Conservation (phyloP, 2,113 vertebrate genomes). For the Alethe diademata region DNA sequence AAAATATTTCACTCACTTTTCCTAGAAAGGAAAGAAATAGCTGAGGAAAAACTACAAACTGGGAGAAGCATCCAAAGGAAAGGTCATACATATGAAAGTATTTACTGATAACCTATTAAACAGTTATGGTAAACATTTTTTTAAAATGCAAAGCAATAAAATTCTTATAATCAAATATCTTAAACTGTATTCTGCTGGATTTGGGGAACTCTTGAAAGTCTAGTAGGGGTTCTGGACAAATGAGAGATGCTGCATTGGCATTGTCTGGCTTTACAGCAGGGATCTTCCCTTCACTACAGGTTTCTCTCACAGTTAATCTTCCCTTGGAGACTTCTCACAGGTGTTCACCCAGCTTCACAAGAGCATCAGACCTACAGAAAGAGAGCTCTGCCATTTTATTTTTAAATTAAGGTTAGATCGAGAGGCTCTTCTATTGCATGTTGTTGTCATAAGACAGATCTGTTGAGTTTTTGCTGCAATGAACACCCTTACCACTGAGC, state of each 20-base stretch:
- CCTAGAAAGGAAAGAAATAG: neutral
- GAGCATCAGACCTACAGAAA: neutral
- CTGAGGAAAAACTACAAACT: neutral
- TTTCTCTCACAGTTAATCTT: neutral
- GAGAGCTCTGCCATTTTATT: neutral
- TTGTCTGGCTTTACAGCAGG: neutral
- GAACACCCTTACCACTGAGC: neutral
- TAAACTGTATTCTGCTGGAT: neutral
- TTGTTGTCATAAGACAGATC: neutral
- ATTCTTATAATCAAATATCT: neutral
- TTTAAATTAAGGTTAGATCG: neutral
- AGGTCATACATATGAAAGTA: neutral
- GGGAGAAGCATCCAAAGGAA: neutral
- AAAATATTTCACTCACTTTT: neutral
- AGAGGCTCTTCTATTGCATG: neutral
- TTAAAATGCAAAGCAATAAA: neutral
- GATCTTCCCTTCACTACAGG: neutral
- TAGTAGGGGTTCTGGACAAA: neutral
- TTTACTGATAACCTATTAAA: neutral
- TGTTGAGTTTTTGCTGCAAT: neutral
- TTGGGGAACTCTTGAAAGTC: neutral
- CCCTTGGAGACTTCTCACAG: neutral
- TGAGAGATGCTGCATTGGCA: neutral
- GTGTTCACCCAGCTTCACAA: neutral
- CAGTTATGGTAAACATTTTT: accelerated